A percentile compares a stretch with the other conserved stretches of the same genome.
These are phyloP conservation scores for Oligia strigilis DNA, from an alignment of 2,888 invertebrate genomes.

Conservation along the genomic window DNA sequence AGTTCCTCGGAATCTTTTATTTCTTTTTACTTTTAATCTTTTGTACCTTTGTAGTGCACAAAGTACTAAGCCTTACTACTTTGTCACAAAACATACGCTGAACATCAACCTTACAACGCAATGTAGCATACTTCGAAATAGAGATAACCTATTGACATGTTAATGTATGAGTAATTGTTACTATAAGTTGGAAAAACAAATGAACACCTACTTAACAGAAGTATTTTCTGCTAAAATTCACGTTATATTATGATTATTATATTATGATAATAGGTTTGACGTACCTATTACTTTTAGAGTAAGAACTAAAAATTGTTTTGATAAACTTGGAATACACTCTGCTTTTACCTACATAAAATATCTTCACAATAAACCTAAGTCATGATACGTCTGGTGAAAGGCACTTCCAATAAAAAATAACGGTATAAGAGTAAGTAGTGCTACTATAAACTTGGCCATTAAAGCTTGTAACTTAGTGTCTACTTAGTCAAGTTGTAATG, in stretches of 20 bases:
- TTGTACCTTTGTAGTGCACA: background rate
- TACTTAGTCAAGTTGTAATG: constrained; percentile 28
- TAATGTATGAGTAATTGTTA: background rate
- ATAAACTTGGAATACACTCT: background rate
- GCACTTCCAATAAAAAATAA: constrained; percentile 15
- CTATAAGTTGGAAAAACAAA: background rate
- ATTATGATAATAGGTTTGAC: background rate
- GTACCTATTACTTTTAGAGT: background rate
- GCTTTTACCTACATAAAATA: background rate
- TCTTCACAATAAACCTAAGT: background rate
- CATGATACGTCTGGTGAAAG: background rate
- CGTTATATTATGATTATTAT: no score
- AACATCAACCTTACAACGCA: no score
- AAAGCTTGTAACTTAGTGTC: constrained; percentile 23
- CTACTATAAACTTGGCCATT: constrained; percentile 25
- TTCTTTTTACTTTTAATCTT: background rate
- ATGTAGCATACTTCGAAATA: background rate
- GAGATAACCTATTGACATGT: background rate
- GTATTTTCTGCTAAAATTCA: background rate
- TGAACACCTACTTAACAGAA: background rate
- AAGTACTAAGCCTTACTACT: no score
- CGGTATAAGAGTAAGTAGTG: background rate
- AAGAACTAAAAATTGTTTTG: background rate
- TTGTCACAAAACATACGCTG: no score
- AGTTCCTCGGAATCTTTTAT: no score